phyloP scores from a whole-genome alignment of 2,113 vertebrate species.

The Acinonyx jubatus region DNA sequence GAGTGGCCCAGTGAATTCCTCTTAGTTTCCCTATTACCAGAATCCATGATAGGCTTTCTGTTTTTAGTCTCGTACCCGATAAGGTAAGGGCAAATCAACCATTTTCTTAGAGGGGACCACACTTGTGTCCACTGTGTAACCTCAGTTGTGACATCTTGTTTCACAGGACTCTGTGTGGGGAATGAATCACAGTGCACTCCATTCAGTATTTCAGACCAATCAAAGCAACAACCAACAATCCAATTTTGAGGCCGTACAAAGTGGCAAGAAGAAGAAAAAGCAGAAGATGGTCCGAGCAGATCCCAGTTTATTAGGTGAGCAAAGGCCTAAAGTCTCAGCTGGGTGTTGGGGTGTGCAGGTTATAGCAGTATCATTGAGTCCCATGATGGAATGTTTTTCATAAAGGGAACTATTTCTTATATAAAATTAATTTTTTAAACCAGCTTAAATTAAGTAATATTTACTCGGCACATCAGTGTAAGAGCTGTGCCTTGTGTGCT shows the following conservation, averaged over 20 bases:
- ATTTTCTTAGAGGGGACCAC: background rate
- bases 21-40: background rate
- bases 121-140: background rate
- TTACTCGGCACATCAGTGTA: background rate
- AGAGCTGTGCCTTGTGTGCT: background rate
- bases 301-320: conserved; percentile 96
- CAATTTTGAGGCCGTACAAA: conserved; percentile 96
- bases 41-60: background rate
- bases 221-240: conserved; percentile 94
- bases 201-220: conserved; percentile 94
- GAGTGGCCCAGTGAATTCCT: background rate
- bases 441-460: background rate
- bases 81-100: background rate
- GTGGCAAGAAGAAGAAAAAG: conserved; percentile 99
- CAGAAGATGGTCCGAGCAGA: conserved; percentile 99
- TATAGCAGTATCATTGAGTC: too few relatives aligned
- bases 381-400: background rate
- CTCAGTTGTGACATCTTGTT: conserved; percentile 6
- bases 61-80: background rate
- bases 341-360: accelerated
- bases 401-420: background rate
- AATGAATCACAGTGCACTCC: conserved; percentile 90
- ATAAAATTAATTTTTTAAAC: background rate
- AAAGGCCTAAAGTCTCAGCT: background rate
- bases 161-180: conserved; percentile 95